These are phyloP conservation scores for Callopanchax toddi DNA, from an alignment of 2,113 vertebrate species.

Conservation along the genomic window DNA sequence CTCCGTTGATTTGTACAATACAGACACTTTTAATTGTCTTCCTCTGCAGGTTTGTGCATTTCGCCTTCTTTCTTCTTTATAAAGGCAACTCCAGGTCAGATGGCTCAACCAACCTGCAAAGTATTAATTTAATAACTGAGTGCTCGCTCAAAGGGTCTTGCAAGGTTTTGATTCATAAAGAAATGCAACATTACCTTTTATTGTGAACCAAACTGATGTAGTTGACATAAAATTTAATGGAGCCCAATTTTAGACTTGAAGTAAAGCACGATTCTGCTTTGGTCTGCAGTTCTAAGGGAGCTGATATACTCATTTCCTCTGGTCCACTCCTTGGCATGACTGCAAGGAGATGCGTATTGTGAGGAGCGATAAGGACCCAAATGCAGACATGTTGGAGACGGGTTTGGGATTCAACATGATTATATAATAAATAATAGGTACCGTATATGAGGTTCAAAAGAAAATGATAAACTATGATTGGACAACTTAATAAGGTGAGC, in stretches of 20 bases:
- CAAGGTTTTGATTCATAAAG: constrained; percentile 1
- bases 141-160: background rate
- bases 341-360: background rate
- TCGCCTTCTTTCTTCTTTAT: too few relatives aligned
- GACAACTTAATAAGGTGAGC: too few relatives aligned
- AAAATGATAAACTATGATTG: too few relatives aligned
- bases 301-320: too few relatives aligned
- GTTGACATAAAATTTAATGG: background rate
- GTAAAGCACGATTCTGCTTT: background rate
- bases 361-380: background rate
- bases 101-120: background rate
- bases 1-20: too few relatives aligned
- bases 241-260: background rate
- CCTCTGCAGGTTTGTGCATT: too few relatives aligned
- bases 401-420: background rate
- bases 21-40: too few relatives aligned
- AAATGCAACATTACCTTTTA: background rate
- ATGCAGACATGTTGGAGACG: background rate
- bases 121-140: background rate
- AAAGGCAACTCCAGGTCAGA: background rate
- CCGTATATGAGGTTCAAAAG: too few relatives aligned
- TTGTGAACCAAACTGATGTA: background rate
- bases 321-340: background rate
- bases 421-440: too few relatives aligned
- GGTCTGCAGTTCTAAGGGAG: background rate